A percentile compares a stretch with the other conserved stretches of the same genome.
Evolutionary conservation across 2,113 vertebrate species (phyloP).

Genomic region (Caretta caretta): DNA sequence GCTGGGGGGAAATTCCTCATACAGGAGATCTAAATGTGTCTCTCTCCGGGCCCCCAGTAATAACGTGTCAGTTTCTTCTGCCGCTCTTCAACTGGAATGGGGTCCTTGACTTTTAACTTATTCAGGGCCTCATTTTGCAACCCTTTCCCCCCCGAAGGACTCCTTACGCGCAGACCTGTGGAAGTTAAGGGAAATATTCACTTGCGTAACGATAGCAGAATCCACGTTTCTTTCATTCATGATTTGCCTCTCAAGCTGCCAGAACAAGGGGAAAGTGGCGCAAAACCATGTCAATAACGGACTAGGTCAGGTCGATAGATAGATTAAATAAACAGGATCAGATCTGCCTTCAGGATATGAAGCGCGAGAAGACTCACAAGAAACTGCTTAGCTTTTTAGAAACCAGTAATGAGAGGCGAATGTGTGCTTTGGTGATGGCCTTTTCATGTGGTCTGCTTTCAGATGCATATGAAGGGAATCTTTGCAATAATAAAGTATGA

Average conservation of each 20-base stretch:
- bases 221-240: background rate
- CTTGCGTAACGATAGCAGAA: background rate
- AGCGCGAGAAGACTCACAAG: background rate
- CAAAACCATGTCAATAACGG: background rate
- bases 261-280: too few relatives aligned
- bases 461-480: background rate
- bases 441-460: background rate
- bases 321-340: background rate
- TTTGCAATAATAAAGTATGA: background rate
- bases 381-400: background rate
- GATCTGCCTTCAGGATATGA: background rate
- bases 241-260: background rate
- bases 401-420: background rate
- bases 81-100: background rate
- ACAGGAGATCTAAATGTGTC: background rate
- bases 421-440: background rate
- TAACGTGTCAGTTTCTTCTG: background rate
- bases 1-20: background rate
- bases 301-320: background rate
- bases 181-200: background rate
- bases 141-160: background rate
- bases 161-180: background rate
- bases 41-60: too few relatives aligned
- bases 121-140: background rate
- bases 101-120: background rate